Evolutionary conservation across 2,113 vertebrate genomes (phyloP), one percentile per base, ranked within the genome.

Genomic region (Periophthalmus modestus): DNA sequence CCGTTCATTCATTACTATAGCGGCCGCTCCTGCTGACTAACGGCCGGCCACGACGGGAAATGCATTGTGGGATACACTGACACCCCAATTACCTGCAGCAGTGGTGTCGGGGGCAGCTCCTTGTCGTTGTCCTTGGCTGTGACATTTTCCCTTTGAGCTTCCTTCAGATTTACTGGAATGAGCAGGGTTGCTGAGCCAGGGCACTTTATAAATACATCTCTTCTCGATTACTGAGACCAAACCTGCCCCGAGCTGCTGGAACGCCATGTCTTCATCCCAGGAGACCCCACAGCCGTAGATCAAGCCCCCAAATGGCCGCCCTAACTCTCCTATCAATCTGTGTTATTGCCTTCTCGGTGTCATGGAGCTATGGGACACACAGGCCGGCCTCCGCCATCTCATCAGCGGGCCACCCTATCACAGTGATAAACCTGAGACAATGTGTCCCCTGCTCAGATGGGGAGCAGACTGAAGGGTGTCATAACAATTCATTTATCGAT

Each of bases 141-240:
- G 92, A 88, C 90, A 92, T 91, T 91, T 88, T 89, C 71, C 73
- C 82, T 88, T 88, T 91, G 67, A 85, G 87, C 76, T 89, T 80
- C 77, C 69, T 77, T 84, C 85, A 91, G 92, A 94, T 94, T 92
- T 93, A 93, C 88, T 86, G 89, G 90, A 84, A 87, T 89, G 87
- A 90, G 79, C 24, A 46, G 63, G 84, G 78, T 81, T 88, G 85
- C 88, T 89, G 91, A 93, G 91, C 59, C 90, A 86, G 87, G 86
- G 74, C 90, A 90, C 91, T 93, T 93, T 92, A 92, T 92, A 92
- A 93, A 93, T 91, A 92, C 90, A 92, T 91, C 90, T 90, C 87
- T 68, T 87, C 88, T 91, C 87, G 89, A 92, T 92, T 91, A 92
- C 88, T 74, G 78, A 79, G 85, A 83, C 88, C 79, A 84, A 62